These are phyloP conservation scores for Drosophila quadrilineata DNA, from an alignment of 1,140 invertebrate species.

Conservation along the genomic window DNA sequence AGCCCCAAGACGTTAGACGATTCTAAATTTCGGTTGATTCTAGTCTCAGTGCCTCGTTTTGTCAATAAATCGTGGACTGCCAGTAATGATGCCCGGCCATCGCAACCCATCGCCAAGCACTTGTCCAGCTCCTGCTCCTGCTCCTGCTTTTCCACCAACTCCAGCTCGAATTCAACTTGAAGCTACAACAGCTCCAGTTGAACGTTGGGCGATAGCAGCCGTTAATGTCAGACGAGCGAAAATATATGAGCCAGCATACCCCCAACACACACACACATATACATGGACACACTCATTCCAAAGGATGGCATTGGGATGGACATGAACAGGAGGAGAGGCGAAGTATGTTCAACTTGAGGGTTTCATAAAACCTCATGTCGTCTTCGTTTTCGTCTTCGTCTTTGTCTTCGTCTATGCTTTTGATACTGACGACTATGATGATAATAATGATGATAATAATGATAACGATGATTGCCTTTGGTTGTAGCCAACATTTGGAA, in stretches of 20 bases:
- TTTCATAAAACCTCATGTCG: constrained; percentile 50
- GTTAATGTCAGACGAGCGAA: constrained; percentile 81
- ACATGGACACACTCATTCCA: too few relatives aligned
- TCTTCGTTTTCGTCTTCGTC: constrained; percentile 39
- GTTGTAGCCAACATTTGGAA: too few relatives aligned
- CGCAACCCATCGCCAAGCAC: neutral
- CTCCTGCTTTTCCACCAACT: too few relatives aligned
- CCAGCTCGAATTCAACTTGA: too few relatives aligned
- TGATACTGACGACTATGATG: neutral
- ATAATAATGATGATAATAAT: constrained; percentile 46
- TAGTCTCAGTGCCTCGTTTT: constrained; percentile 43
- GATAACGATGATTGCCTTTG: constrained; percentile 52
- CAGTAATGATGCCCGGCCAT: constrained; percentile 67
- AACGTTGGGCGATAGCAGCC: constrained; percentile 73
- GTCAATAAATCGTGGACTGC: constrained; percentile 77
- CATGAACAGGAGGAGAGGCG: too few relatives aligned
- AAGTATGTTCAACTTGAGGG: constrained; percentile 62
- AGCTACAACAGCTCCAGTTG: too few relatives aligned
- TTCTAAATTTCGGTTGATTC: constrained; percentile 67
- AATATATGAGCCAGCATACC: constrained; percentile 66
- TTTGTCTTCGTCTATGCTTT: constrained; percentile 24
- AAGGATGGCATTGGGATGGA: too few relatives aligned
- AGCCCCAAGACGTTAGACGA: constrained; percentile 67
- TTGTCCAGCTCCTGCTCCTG: too few relatives aligned
- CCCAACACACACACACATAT: neutral